Evolutionary conservation across 2,888 invertebrate genomes (phyloP), one percentile per base, ranked within the genome.

Genomic region (Sclerodermus sp.): DNA sequence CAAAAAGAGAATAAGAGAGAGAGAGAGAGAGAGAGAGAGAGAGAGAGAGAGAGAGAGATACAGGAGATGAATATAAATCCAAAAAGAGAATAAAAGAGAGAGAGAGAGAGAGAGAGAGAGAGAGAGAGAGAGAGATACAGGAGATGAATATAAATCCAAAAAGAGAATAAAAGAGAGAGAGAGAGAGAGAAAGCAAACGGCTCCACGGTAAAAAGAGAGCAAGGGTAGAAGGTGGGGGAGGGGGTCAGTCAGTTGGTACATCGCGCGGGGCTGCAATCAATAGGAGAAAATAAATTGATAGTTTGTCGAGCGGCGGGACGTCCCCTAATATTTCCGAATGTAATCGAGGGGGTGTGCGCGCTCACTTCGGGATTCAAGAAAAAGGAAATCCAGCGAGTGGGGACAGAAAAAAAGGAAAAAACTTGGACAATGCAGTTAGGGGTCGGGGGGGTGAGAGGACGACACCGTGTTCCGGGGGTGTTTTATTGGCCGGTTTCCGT

Each of bases 301-400:
- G 77, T 74, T 70, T 71, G 73, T 68, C 75, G 75, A 75, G 63
- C 74, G 68, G 61, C 73, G 73, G 77, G 77, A 71, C 76, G 77
- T 77, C 77, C 77, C 77, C 77, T 77, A 77, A 77, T 77, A 77
- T 77, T 77, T 77, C 77, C 77, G 77, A 77, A 74, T 73, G 74
- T 77, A 78, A 77, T 77, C 76, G 76, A 75, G 69, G 75, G 77
- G 76, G 77, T 76, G 76, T 73, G 65, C 61, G 58, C 61, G 59
- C 62, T 59, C 62, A 52, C 51, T 37, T 47, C 32, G 37, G 30
- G 46, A 36, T 61, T 56, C 47, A 57, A 55, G 55, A 56, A 58
- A 44, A 23, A 3, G 23, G 23, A 23, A 23, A 23, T 8, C 23
- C 23, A 8, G 23, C 23, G 23, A 23, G 3, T 39, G 41, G 18